phyloP scores from a whole-genome alignment of 2,888 invertebrate species.

The Eumerus sabulonum region DNA sequence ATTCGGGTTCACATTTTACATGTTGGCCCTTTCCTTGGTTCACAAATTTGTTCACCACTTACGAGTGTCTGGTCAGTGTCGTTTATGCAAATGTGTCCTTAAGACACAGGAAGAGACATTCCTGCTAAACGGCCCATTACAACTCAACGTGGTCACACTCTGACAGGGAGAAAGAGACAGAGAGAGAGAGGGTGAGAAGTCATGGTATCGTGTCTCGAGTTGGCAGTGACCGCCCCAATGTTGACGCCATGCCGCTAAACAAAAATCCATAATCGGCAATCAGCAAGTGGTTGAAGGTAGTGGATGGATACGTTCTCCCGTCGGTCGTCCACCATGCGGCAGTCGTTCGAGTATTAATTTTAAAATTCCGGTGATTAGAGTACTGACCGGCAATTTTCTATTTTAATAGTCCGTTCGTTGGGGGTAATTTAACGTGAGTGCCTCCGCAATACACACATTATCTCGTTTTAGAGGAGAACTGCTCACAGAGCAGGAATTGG shows the following conservation, averaged over 20 bases:
- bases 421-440: slow-evolving; percentile 63
- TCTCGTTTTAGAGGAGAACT: slow-evolving; percentile 40
- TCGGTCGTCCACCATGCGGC: slow-evolving; percentile 26
- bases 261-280: slow-evolving; percentile 9
- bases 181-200: too few relatives aligned
- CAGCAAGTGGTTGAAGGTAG: slow-evolving; percentile 43
- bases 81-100: slow-evolving; percentile 60
- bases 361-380: slow-evolving; percentile 65
- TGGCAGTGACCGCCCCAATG: slow-evolving; percentile 48
- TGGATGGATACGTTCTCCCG: background rate
- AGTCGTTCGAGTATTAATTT: slow-evolving; percentile 56
- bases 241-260: slow-evolving; percentile 46
- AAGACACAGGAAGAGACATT: slow-evolving; percentile 26
- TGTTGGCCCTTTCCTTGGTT: slow-evolving; percentile 7
- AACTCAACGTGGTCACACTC: slow-evolving; percentile 11
- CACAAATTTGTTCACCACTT: slow-evolving; percentile 14
- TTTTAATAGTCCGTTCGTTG: slow-evolving; percentile 57
- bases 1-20: slow-evolving; percentile 2
- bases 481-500: slow-evolving; percentile 35
- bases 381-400: slow-evolving; percentile 58
- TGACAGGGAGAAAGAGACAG: background rate
- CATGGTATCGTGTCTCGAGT: slow-evolving; percentile 23
- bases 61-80: slow-evolving; percentile 55
- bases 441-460: slow-evolving; percentile 65
- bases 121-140: slow-evolving; percentile 39